A percentile compares a stretch with the other conserved stretches of the same genome.
These are phyloP conservation scores for Momotus momota DNA, from an alignment of 2,797 vertebrate genomes.

Conservation along the genomic window DNA sequence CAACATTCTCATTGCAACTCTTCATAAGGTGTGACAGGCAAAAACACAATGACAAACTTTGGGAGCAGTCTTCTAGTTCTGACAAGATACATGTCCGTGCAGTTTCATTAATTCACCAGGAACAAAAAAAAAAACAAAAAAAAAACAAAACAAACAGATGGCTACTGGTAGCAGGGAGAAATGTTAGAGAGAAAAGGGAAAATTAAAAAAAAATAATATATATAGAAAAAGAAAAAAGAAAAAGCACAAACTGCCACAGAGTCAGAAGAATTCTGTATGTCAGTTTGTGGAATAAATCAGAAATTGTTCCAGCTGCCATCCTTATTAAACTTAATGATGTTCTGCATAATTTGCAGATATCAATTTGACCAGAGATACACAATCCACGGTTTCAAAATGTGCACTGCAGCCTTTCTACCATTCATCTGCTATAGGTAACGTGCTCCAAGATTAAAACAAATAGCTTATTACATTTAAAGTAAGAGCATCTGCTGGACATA, in stretches of 20 bases:
- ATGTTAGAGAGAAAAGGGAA: background rate
- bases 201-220: background rate
- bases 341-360: constrained; percentile 41
- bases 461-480: constrained; percentile 56
- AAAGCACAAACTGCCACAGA: background rate
- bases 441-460: constrained; percentile 63
- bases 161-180: background rate
- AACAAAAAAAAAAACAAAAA: background rate
- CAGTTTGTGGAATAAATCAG: constrained; percentile 30
- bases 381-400: constrained; percentile 49
- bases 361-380: constrained; percentile 17
- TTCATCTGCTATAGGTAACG: constrained; percentile 52
- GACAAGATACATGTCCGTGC: background rate
- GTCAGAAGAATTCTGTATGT: background rate
- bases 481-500: constrained; percentile 72
- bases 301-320: background rate
- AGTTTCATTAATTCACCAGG: constrained; percentile 15
- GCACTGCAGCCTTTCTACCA: constrained; percentile 31
- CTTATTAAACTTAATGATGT: constrained; percentile 68
- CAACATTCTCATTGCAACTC: constrained; percentile 14
- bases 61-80: background rate
- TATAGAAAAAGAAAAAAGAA: too few species aligned
- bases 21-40: background rate
- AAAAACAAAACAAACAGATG: background rate
- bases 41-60: constrained; percentile 9